Conservation (phyloP, 2,113 vertebrate species). For the Cephalopterus ornatus region DNA sequence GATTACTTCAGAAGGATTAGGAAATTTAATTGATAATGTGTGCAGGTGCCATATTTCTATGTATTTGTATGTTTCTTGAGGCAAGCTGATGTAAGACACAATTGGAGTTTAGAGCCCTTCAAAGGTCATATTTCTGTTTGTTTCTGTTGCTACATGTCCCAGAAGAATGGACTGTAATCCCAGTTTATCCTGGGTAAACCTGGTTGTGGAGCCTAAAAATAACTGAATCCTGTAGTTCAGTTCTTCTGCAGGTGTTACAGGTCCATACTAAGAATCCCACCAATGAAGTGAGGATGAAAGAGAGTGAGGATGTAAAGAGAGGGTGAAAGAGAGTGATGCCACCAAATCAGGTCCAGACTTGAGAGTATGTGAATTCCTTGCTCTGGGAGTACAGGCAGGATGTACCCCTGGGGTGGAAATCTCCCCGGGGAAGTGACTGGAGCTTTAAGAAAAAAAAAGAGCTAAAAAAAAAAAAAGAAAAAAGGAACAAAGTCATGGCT, state of each 20-base stretch:
- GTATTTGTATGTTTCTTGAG: slow-evolving; percentile 22
- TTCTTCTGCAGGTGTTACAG: neutral
- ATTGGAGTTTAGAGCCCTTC: slow-evolving; percentile 29
- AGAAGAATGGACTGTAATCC: neutral
- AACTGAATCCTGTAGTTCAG: neutral
- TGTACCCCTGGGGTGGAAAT: accelerated
- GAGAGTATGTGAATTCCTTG: neutral
- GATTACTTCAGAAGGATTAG: neutral
- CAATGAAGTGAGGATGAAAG: neutral
- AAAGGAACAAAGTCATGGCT: neutral
- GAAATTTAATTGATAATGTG: neutral
- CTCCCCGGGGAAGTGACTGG: neutral
- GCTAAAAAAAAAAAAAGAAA: no score
- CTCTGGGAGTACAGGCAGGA: neutral
- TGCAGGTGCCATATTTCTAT: neutral
- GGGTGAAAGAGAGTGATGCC: neutral
- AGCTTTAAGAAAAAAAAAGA: neutral
- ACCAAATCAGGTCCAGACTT: neutral
- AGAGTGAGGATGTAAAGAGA: neutral
- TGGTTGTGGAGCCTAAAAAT: neutral
- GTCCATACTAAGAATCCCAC: neutral
- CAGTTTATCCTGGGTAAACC: neutral
- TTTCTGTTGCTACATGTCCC: neutral
- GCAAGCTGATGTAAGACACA: neutral
- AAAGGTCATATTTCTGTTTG: slow-evolving; percentile 39